Evolutionary conservation across 2,888 invertebrate species (phyloP), one percentile per base, ranked within the genome.

Genomic region (Megastigmus dorsalis): DNA sequence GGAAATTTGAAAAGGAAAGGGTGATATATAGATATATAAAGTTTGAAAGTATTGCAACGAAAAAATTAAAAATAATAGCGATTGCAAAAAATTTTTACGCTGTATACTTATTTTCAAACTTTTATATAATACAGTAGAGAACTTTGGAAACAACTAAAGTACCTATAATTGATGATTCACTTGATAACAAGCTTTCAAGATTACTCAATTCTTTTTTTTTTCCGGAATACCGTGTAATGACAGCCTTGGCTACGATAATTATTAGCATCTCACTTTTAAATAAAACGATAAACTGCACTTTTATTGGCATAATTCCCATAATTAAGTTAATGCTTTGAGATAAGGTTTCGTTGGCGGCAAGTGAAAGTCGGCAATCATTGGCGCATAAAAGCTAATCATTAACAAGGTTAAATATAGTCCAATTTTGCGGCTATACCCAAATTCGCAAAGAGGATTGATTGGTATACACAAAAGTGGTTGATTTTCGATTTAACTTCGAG

Each of bases 351-450:
- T n/a, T n/a, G n/a, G n/a, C n/a, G n/a, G 6, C 28, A 15, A 54
- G 52, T 18, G 43, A 41, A 55, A 66, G 43, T 43, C 3, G 13
- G 13, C 9, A 66, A 66, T 66, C 10, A 55, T 33, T 23, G 1
- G 23, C 13, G 38, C n/a, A 20, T 55, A 66, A 66, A 65, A 50
- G 52, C 52, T 52, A 65, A 66, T 66, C 30, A 20, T 66, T 41
- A 66, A 18, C 43, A 43, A 28, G 65, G 28, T 54, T 65, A 50
- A 48, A 33, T 18, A 18, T 13, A 9, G 38, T 23, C 10, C 43
- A 23, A 55, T 18, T 41, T 5, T 20, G n/a, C 28, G 41, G 45
- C 45, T 38, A 18, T 13, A n/a, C 26, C 48, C 63, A 36, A 50
- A 63, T 63, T 50, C 13, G 63, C n/a, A 45, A 60, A 30, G 45